Evolutionary conservation across 1,140 invertebrate species (phyloP).

Genomic region (Drosophila bipectinata): DNA sequence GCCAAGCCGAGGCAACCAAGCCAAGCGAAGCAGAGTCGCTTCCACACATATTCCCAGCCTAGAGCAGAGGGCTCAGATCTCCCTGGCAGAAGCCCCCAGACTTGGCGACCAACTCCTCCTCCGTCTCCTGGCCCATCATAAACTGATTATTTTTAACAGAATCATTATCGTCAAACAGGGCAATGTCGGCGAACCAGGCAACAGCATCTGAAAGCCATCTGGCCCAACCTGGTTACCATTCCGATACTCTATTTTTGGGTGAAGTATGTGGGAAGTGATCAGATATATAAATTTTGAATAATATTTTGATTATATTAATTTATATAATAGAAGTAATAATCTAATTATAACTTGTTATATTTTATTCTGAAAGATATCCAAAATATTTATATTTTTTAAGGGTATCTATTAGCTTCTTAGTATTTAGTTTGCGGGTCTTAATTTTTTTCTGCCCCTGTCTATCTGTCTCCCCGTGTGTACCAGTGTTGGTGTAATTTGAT

Average conservation of each 20-base stretch:
- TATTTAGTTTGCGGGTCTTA: neutral
- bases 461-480: conserved; percentile 27
- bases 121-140: conserved; percentile 64
- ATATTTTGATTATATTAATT: too few species aligned
- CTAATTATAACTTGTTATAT: neutral
- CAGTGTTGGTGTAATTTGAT: conserved; percentile 76
- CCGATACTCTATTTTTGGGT: conserved; percentile 32
- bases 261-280: neutral
- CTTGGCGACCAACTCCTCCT: neutral
- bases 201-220: conserved; percentile 33
- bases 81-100: neutral
- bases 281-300: neutral
- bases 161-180: conserved; percentile 71
- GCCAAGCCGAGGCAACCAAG: conserved; percentile 21
- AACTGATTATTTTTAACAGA: conserved; percentile 83
- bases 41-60: conserved; percentile 22
- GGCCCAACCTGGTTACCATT: conserved; percentile 36
- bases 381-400: neutral
- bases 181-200: conserved; percentile 38
- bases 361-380: neutral
- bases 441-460: conserved; percentile 21
- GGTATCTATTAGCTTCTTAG: conserved; percentile 3
- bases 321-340: too few species aligned
- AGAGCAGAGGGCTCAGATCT: conserved; percentile 16
- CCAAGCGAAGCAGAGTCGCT: conserved; percentile 36